Conservation (phyloP, 37 sponge, comb jelly and placozoan genomes). For the Bolinopsis microptera region DNA sequence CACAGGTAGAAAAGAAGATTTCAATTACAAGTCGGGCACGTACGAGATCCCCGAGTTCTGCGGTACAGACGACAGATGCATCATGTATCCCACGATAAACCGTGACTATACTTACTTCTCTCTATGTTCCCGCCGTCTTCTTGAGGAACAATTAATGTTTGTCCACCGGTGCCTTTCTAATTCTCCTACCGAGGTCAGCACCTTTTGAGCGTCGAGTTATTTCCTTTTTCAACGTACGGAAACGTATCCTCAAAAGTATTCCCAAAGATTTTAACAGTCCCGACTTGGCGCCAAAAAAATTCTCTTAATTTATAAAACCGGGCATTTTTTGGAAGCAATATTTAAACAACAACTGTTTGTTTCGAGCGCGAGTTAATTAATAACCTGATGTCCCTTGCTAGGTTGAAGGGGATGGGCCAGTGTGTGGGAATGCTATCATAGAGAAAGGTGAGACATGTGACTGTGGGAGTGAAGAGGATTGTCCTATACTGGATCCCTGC, state of each 20-base stretch:
- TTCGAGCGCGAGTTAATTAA: too few species aligned
- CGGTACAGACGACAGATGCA: neutral
- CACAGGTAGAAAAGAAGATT: neutral
- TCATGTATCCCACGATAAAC: constrained; percentile 42
- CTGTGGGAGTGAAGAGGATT: constrained; percentile 51
- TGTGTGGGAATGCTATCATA: constrained; percentile 38
- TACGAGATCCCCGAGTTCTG: constrained; percentile 19
- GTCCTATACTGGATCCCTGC: constrained; percentile 49
- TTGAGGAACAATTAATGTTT: neutral
- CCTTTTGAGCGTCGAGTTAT: too few species aligned
- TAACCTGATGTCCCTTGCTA: too few species aligned
- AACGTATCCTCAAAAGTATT: too few species aligned
- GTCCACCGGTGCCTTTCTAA: neutral
- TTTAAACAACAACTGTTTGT: too few species aligned
- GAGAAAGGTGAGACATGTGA: constrained; percentile 34
- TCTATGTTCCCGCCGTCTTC: neutral
- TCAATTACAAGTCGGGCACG: neutral
- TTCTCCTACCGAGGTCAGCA: neutral
- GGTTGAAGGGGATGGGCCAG: neutral
- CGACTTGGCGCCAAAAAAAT: too few species aligned
- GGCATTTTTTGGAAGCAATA: too few species aligned
- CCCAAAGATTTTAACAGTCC: too few species aligned
- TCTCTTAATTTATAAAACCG: too few species aligned
- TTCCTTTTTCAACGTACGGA: too few species aligned
- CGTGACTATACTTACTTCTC: constrained; percentile 34